Base-by-base conservation (phyloP, 2,113 vertebrate genomes). In the Hydrolagus affinis region DNA sequence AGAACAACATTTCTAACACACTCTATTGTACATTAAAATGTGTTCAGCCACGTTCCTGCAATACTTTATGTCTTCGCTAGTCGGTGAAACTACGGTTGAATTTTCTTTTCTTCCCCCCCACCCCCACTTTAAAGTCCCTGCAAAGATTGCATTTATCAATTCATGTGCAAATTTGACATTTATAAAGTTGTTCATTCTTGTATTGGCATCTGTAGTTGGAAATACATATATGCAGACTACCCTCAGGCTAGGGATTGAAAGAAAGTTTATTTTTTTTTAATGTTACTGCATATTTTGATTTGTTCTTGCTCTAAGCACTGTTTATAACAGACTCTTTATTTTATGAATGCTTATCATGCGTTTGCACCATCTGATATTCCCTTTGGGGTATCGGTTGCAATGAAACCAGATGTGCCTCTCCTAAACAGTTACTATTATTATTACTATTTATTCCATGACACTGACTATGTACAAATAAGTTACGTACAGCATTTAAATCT, bases 381-480 rank as follows among this genome's bases (percentile, higher is more conserved):
- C 78, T 83, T 83, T 83, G 78, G 62, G 78, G 78, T 83, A 83
- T 21, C 78, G 32, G 78, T 62, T 83, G 78, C 28, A 21, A 44
- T 28, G n/a, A 83, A 66, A 66, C 78, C 78, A 83, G 78, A 83
- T 68, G 60, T 32, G 62, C 62, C 78, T 83, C 60, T 83, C 78
- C 66, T 83, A 83, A 83, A 32, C 62, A 83, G 15, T 83, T 83
- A 83, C 28, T 66, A 83, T 68, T 62, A 83, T 80, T 80, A 80
- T 83, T 83, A 44, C 44, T 44, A 44, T 44, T n/a, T 44, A 83
- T 66, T 32, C 78, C 78, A 83, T 83, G 78, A 83, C 62, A 83
- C 32, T 83, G 78, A 83, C 78, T 66, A 83, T 83, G 78, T 83
- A 83, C 32, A 83, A 83, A 83, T 66, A 83, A 83, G 62, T 83